Conservation (phyloP, 2,113 vertebrate species). For the Sialia sialis region DNA sequence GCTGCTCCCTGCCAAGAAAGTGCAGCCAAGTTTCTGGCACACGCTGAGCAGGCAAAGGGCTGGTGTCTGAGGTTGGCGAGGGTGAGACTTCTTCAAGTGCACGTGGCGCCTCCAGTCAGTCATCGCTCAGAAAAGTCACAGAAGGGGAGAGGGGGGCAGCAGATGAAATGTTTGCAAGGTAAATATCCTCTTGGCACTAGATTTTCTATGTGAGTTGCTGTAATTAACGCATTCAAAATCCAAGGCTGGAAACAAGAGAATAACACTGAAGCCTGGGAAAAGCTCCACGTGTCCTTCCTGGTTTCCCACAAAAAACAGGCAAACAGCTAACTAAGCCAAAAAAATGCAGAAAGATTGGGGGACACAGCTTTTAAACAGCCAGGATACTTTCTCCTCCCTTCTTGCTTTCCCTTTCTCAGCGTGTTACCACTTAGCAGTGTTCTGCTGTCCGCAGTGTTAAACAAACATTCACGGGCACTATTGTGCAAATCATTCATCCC, state of each 20-base stretch:
- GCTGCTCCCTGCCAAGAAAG: conserved; percentile 38
- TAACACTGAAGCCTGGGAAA: not conserved
- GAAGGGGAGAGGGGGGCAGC: not conserved
- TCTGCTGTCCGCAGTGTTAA: not conserved
- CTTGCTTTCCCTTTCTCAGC: not conserved
- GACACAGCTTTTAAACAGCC: not conserved
- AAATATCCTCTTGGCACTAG: conserved; percentile 3
- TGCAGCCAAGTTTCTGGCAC: conserved; percentile 66
- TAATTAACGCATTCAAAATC: not conserved
- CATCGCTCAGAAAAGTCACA: not conserved
- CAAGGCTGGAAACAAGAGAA: conserved; percentile 17
- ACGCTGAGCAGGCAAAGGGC: conserved; percentile 19
- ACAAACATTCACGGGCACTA: not conserved
- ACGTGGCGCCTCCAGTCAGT: not conserved
- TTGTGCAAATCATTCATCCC: conserved; percentile 17
- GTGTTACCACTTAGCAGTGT: not conserved
- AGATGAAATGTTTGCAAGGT: conserved; percentile 27
- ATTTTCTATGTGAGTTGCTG: conserved; percentile 11
- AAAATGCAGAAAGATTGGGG: not conserved
- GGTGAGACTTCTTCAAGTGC: conserved; percentile 1
- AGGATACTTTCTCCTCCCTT: not conserved
- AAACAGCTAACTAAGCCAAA: conserved; percentile 36
- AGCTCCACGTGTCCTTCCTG: not conserved
- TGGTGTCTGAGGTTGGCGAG: conserved; percentile 54
- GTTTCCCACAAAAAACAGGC: conserved; percentile 24